phyloP scores from a whole-genome alignment of 2,113 vertebrate genomes.

The Lophotis ruficrista region DNA sequence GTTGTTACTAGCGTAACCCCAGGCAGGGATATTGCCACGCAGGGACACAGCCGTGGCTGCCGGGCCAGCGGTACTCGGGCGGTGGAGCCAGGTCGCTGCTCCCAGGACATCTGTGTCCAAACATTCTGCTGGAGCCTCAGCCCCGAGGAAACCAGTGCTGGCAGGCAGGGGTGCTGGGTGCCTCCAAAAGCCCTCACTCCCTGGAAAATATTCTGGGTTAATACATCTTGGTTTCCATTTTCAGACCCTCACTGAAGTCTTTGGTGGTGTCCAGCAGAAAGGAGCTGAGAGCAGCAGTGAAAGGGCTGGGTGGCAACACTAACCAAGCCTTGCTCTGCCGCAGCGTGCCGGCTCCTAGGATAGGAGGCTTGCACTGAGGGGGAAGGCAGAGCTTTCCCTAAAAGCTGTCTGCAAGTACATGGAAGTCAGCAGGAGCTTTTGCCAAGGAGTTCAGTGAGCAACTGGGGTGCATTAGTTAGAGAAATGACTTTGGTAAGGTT shows the following conservation, averaged over 20 bases:
- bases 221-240: background rate
- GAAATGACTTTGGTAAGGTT: slow-evolving; percentile 25
- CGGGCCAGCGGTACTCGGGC: fast-evolving
- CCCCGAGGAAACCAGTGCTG: background rate
- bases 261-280: background rate
- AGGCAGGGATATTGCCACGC: background rate
- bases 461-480: background rate
- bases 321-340: background rate
- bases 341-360: background rate
- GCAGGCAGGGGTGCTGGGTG: background rate
- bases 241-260: background rate
- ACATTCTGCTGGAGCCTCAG: background rate
- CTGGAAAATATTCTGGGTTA: background rate
- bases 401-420: background rate
- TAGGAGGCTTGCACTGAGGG: background rate
- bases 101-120: background rate
- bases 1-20: background rate
- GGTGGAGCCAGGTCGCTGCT: background rate
- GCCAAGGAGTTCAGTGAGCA: background rate
- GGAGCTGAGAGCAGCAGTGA: background rate
- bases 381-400: background rate
- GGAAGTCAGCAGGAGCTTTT: background rate
- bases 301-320: background rate
- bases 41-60: background rate
- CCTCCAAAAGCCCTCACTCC: background rate